phyloP scores from a whole-genome alignment of 2,888 invertebrate species.

The Drosophila differens region DNA sequence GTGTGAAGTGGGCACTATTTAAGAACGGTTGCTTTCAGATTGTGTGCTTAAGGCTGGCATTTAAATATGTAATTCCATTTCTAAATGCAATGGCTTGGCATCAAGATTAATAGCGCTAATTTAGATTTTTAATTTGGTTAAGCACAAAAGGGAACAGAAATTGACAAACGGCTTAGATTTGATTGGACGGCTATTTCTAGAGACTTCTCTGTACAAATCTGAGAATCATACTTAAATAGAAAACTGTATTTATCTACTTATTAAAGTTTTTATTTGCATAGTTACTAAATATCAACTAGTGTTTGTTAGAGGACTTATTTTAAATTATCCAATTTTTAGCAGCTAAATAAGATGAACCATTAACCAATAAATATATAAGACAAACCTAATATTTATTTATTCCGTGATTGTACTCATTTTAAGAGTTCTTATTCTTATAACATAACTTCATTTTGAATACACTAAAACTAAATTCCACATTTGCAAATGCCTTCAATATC shows the following conservation, averaged over 20 bases:
- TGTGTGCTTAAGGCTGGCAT: not conserved
- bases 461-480: not conserved
- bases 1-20: not conserved
- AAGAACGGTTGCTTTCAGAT: not conserved
- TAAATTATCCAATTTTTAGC: rapidly evolving
- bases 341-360: not conserved
- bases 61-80: not conserved
- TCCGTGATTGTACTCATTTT: not conserved
- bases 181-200: no score
- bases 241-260: not conserved
- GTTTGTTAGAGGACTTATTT: not conserved
- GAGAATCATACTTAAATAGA: not conserved
- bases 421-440: not conserved
- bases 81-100: not conserved
- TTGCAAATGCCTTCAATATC: not conserved
- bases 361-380: not conserved
- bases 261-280: rapidly evolving
- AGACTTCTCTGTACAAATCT: no score
- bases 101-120: not conserved
- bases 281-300: not conserved
- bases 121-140: not conserved
- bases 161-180: not conserved
- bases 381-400: not conserved
- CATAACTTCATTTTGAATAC: not conserved
- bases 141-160: not conserved